Evolutionary conservation across 2,797 vertebrate species (phyloP).

Genomic region (Huso huso): DNA sequence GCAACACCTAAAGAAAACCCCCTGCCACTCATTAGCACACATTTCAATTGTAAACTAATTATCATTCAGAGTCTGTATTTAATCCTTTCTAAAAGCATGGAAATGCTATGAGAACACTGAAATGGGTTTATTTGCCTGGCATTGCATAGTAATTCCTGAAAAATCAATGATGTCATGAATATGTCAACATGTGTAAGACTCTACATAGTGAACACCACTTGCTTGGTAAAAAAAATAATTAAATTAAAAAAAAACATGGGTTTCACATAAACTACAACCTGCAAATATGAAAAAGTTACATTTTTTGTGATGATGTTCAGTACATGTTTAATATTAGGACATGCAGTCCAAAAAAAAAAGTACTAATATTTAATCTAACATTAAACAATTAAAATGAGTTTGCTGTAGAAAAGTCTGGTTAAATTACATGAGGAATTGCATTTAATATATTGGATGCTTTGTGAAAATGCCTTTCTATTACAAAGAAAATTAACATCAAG

Average conservation of each 20-base stretch:
- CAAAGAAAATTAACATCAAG: background rate
- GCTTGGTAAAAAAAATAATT: conserved; percentile 17
- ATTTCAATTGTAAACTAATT: conserved; percentile 48
- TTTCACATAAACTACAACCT: conserved; percentile 8
- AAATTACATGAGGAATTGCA: too few species aligned
- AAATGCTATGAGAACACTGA: conserved; percentile 46
- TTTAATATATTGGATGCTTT: too few species aligned
- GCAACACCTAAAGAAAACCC: conserved; percentile 31
- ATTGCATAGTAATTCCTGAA: conserved; percentile 39
- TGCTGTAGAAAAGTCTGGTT: too few species aligned
- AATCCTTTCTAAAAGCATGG: conserved; percentile 50
- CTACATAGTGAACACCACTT: conserved; percentile 21
- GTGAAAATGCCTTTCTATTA: background rate
- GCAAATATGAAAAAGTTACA: conserved; percentile 12
- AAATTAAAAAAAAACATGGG: too few species aligned
- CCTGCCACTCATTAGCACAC: conserved; percentile 27
- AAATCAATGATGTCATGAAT: conserved; percentile 47
- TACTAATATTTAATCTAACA: too few species aligned
- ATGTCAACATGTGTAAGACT: conserved; percentile 44
- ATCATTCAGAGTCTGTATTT: conserved; percentile 41
- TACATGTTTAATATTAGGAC: conserved; percentile 19
- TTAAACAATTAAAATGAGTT: too few species aligned
- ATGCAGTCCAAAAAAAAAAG: too few species aligned
- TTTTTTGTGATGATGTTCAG: conserved; percentile 11
- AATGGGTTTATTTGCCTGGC: conserved; percentile 53